Evolutionary conservation across 2,888 invertebrate genomes (phyloP).

Genomic region (Ormia ochracea): DNA sequence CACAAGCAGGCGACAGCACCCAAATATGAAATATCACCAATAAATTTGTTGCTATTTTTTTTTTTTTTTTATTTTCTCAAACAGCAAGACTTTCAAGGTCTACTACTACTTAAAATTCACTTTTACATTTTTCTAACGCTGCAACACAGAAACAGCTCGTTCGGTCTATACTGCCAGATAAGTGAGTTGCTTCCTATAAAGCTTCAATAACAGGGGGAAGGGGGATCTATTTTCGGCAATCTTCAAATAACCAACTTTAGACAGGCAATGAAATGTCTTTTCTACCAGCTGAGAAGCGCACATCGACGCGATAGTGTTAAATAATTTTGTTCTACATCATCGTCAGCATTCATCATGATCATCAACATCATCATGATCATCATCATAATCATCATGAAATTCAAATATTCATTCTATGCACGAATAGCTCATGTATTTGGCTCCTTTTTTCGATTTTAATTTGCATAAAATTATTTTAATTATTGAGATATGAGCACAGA

Average conservation of each 20-base stretch:
- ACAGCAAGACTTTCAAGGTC: slow-evolving; percentile 32
- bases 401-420: background rate
- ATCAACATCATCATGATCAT: too few species aligned
- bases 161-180: background rate
- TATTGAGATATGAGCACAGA: too few species aligned
- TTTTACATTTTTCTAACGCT: slow-evolving; percentile 17
- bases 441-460: slow-evolving; percentile 35
- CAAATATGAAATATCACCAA: slow-evolving; percentile 37
- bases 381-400: too few species aligned
- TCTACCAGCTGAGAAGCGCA: slow-evolving; percentile 4
- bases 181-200: background rate
- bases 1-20: background rate
- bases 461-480: slow-evolving; percentile 55
- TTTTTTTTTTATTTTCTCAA: background rate
- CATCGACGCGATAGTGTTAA: background rate
- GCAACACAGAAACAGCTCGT: too few species aligned
- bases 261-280: slow-evolving; percentile 35
- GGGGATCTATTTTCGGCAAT: slow-evolving; percentile 9
- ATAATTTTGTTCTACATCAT: slow-evolving; percentile 4
- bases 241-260: background rate
- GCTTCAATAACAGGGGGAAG: background rate
- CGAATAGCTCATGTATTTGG: background rate
- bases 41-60: slow-evolving; percentile 23
- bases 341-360: too few species aligned
- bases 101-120: slow-evolving; percentile 5